A percentile compares a stretch with the other conserved stretches of the same genome.
phyloP scores from a whole-genome alignment of 2,113 vertebrate genomes.

The Microcebus lehilahytsara region DNA sequence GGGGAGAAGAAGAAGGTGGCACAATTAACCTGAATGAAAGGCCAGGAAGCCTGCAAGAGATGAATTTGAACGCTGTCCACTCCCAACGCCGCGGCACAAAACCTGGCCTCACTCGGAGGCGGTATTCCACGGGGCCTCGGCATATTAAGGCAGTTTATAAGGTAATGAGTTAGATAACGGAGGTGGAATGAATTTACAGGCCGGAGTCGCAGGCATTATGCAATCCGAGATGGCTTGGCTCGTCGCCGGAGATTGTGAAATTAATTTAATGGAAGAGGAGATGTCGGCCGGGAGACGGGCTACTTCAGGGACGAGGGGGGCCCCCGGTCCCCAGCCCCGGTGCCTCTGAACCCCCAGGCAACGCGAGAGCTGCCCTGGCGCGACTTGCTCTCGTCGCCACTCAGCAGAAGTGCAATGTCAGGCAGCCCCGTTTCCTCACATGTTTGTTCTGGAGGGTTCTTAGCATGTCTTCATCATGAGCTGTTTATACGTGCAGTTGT shows the following conservation, averaged over 20 bases:
- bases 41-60: not conserved
- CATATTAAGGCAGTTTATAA: slow-evolving; percentile 28
- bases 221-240: not conserved
- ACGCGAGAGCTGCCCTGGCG: too few relatives aligned
- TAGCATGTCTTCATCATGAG: not conserved
- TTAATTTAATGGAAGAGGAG: not conserved
- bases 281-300: not conserved
- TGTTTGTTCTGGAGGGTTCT: not conserved
- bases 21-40: slow-evolving; percentile 19
- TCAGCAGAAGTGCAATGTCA: not conserved
- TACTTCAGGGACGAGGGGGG: accelerated
- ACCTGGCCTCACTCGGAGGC: not conserved
- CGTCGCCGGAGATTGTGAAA: not conserved
- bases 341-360: not conserved
- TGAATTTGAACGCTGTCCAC: not conserved
- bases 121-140: accelerated
- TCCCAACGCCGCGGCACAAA: not conserved
- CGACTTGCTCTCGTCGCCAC: not conserved
- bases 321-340: not conserved
- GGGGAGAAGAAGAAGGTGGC: not conserved
- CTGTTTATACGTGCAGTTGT: not conserved
- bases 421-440: accelerated
- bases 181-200: not conserved
- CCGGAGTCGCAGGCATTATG: not conserved
- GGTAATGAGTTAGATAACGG: not conserved